Base-by-base conservation (phyloP, 2,888 invertebrate genomes). In the Branchipolynoe longqiensis region DNA sequence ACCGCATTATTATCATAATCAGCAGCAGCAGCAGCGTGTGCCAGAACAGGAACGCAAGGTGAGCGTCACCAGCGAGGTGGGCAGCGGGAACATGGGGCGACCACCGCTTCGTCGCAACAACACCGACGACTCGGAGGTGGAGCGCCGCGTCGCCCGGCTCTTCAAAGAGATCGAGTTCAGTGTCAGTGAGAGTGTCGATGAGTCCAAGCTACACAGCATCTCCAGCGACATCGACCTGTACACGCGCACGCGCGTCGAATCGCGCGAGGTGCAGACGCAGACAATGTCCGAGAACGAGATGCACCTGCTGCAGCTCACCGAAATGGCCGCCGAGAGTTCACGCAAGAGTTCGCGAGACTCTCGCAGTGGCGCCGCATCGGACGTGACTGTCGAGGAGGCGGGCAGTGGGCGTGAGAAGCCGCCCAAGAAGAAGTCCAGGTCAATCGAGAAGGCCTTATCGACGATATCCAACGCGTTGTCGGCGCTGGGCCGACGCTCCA, bases 101-200 rank as follows among this genome's bases (percentile, higher is more conserved):
- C 86, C 86, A 18, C 85, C 88, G 22, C 78, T 88, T 8, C 73
- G 74, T 25, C 54, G 88, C 31, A 87, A 89, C 83, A 89, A 88
- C 73, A 88, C 88, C 12, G 89, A 88, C 74, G 89, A 89, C 74
- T 89, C 89, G n/a, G 89, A 89, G 78, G 86, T 89, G 33, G 89
- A 88, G 82, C 33, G 88, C 25, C 85, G 88, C 14, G 87, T 89
- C 38, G 89, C 88, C 18, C 41, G 85, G 28, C 86, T 89, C 38
- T 87, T 89, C 40, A 85, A 85, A 41, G 87, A 89, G 74, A 89
- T 89, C 59, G 85, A 89, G 81, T 87, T 81, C 85, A 89, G 89
- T 73, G 82, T 86, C n/a, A 88, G 86, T n/a, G 89, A 89, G 56
- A 88, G 88, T 48, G 87, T 89, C n/a, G 89, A 89, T 59, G 89